These are phyloP conservation scores for Tokudaia tokunoshimensis DNA, from an alignment of 2,797 vertebrate species.

Conservation along the genomic window DNA sequence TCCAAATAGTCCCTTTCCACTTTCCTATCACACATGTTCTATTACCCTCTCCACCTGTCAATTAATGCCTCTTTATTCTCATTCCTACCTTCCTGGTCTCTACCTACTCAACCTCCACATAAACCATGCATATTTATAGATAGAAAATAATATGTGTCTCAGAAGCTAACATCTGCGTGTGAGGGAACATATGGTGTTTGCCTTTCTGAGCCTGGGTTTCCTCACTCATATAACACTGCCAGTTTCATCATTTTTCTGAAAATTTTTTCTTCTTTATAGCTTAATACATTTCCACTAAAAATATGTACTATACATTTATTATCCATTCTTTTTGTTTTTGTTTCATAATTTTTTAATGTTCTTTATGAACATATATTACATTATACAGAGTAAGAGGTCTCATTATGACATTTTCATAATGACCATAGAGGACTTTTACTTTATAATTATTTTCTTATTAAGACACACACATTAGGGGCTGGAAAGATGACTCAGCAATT, in stretches of 20 bases:
- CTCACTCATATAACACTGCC: background rate
- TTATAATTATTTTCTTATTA: background rate
- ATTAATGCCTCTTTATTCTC: background rate
- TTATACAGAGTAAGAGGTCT: background rate
- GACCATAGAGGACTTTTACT: background rate
- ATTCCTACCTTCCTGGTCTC: background rate
- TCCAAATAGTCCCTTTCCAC: too few species aligned
- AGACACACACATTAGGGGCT: background rate
- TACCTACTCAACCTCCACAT: background rate
- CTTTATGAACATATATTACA: background rate
- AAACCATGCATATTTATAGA: background rate
- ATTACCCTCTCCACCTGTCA: background rate
- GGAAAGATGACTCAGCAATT: background rate
- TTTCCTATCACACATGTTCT: background rate
- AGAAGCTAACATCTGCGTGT: background rate
- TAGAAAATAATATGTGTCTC: background rate
- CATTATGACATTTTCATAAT: background rate
- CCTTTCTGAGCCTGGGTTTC: background rate
- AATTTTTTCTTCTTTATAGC: background rate
- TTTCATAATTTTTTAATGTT: background rate
- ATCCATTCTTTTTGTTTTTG: background rate
- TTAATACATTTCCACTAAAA: background rate
- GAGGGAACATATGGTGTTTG: background rate
- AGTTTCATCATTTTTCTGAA: background rate
- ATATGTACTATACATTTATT: background rate